These are phyloP conservation scores for Didymodactylos carnosus DNA, from an alignment of 2,888 invertebrate genomes.

Conservation along the genomic window DNA sequence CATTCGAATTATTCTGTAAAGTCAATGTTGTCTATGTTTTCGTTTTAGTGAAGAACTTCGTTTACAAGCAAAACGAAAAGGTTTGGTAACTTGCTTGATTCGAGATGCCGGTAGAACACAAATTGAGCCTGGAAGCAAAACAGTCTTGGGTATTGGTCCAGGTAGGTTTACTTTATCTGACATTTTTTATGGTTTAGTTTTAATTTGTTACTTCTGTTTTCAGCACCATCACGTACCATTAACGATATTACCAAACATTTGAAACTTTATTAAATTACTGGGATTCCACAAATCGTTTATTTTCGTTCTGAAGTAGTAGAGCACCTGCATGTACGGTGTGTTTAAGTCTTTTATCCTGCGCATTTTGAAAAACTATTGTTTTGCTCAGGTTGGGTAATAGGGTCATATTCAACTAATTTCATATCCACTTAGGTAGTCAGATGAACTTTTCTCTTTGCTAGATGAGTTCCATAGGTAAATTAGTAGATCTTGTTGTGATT, in stretches of 20 bases:
- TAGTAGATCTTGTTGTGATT: too few relatives aligned
- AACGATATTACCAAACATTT: conserved; percentile 68
- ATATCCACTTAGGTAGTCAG: too few relatives aligned
- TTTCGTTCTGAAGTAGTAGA: neutral
- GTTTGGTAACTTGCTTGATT: conserved; percentile 51
- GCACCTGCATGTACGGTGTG: too few relatives aligned
- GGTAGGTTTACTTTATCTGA: conserved; percentile 28
- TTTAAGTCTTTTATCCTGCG: too few relatives aligned
- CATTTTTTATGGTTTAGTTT: neutral
- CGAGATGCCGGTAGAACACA: conserved; percentile 69
- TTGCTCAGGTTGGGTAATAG: too few relatives aligned
- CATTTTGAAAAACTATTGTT: too few relatives aligned
- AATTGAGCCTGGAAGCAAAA: conserved; percentile 63
- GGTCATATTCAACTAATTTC: too few relatives aligned
- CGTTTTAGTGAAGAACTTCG: conserved; percentile 42
- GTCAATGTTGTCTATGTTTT: neutral
- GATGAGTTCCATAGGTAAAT: too few relatives aligned
- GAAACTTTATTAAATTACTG: conserved; percentile 49
- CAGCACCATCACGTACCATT: conserved; percentile 48
- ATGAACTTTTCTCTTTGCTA: too few relatives aligned
- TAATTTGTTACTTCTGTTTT: conserved; percentile 16
- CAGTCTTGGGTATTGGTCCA: conserved; percentile 80
- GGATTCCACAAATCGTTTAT: neutral
- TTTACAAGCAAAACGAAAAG: conserved; percentile 47
- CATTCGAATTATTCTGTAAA: conserved; percentile 1